Evolutionary conservation across 2,113 vertebrate species (phyloP).

Genomic region (Acinonyx jubatus): DNA sequence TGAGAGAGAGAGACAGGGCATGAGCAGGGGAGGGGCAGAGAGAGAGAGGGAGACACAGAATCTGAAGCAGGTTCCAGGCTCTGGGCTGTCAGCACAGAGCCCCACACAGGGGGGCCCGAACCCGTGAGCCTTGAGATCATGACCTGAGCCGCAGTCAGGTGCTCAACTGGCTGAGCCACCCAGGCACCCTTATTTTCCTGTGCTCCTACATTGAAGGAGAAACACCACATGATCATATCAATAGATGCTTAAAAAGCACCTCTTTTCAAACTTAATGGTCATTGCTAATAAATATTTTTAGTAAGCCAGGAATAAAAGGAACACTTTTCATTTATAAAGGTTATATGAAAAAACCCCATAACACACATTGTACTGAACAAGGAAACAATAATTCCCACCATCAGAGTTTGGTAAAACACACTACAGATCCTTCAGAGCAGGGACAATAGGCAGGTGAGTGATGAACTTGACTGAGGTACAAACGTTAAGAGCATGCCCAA

Average conservation of each 20-base stretch:
- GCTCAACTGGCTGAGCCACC: too few relatives aligned
- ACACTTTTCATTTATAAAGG: not conserved
- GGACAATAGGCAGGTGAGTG: not conserved
- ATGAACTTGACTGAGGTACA: not conserved
- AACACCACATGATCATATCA: not conserved
- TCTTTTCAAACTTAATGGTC: not conserved
- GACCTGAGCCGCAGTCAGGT: too few relatives aligned
- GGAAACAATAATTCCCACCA: not conserved
- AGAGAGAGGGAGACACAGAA: too few relatives aligned
- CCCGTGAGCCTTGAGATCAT: too few relatives aligned
- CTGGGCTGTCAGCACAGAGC: too few relatives aligned
- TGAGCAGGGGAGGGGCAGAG: too few relatives aligned
- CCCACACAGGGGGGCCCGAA: too few relatives aligned
- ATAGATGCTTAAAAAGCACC: not conserved
- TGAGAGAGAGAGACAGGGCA: too few relatives aligned
- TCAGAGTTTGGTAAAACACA: not conserved
- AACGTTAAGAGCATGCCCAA: not conserved
- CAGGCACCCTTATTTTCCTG: not conserved
- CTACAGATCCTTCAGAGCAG: not conserved
- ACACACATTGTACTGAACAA: not conserved
- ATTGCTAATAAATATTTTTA: slow-evolving; percentile 1
- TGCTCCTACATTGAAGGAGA: not conserved
- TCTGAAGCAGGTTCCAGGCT: too few relatives aligned
- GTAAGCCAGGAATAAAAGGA: not conserved
- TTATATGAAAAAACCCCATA: not conserved